Base-by-base conservation (phyloP, 2,888 invertebrate species). In the Reticulitermes lucifugus region DNA sequence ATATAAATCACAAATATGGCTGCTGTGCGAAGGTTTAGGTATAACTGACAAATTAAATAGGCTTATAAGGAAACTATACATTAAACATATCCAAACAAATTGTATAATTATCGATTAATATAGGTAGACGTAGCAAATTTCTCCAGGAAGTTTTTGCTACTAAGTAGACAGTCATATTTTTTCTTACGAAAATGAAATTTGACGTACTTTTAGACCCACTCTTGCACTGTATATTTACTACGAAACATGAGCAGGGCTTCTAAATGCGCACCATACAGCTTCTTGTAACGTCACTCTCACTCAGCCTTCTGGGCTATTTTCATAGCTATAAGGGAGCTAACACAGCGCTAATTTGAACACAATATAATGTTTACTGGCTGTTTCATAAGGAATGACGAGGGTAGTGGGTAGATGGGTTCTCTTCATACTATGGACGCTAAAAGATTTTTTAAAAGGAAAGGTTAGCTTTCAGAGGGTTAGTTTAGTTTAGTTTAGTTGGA, bases 281-380 rank as follows among this genome's bases (percentile, higher is more conserved):
- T n/a, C 12, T 25, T 65, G 1, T 25, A n/a, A 10, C 12, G 25
- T n/a, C 25, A 6, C 65, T n/a, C 65, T 12, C 25, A 65, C 9
- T 12, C 65, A 25, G 25, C n/a, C 9, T 7, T 65, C 9, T n/a
- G 65, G 25, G 25, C 25, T 65, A 25, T 65, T 65, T n/a, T 25
- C 0, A 2, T n/a, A n/a, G 65, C 22, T 41, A 41, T 29, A 18
- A 41, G 73, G 73, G 7, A 73, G 18, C 65, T 60, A 60, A 80
- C 35, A 55, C 80, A 60, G 35, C 60, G 59, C 60, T 80, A 80
- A 80, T 80, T 80, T 55, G 80, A 80, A 59, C 55, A 80, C 59
- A 80, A 80, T 80, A 60, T 60, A 12, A 59, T 80, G 59, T 59
- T 80, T 80, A 80, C 80, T 35, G 55, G 79, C 55, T 51, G n/a